phyloP scores from a whole-genome alignment of 2,888 invertebrate species.

The Tinea semifulvella region DNA sequence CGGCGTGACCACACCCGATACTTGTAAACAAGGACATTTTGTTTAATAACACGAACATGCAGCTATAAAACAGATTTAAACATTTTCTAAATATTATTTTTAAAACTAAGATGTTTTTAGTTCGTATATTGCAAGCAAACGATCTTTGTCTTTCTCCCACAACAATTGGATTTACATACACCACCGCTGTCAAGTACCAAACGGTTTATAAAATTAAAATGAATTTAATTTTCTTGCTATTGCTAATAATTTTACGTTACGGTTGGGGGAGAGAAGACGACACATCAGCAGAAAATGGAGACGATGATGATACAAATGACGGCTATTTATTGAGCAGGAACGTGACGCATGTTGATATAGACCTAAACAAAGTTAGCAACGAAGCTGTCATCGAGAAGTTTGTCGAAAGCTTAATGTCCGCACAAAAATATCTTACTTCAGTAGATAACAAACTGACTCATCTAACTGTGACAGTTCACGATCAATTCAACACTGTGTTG shows the following conservation, averaged over 20 bases:
- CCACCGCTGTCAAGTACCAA: too few relatives aligned
- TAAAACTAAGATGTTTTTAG: too few relatives aligned
- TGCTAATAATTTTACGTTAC: neutral
- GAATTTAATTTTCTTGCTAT: neutral
- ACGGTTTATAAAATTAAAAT: neutral
- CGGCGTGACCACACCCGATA: too few relatives aligned
- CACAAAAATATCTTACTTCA: constrained; percentile 44
- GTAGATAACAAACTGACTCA: constrained; percentile 41
- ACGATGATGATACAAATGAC: neutral
- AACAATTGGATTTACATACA: too few relatives aligned
- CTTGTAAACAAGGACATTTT: too few relatives aligned
- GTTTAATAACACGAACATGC: too few relatives aligned
- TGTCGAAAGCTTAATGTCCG: constrained; percentile 43
- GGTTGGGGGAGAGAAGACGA: neutral
- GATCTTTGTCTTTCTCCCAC: too few relatives aligned
- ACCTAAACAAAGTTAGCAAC: constrained; percentile 23
- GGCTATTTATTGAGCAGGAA: neutral
- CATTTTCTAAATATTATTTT: too few relatives aligned
- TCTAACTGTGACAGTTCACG: constrained; percentile 39
- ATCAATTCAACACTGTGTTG: constrained; percentile 36
- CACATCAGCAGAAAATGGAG: neutral
- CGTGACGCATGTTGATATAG: neutral
- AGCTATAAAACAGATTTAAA: too few relatives aligned
- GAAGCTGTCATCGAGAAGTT: constrained; percentile 40
- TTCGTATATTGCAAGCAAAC: too few relatives aligned